Evolutionary conservation across 1,140 invertebrate species (phyloP).

Genomic region (Araneus ventricosus): DNA sequence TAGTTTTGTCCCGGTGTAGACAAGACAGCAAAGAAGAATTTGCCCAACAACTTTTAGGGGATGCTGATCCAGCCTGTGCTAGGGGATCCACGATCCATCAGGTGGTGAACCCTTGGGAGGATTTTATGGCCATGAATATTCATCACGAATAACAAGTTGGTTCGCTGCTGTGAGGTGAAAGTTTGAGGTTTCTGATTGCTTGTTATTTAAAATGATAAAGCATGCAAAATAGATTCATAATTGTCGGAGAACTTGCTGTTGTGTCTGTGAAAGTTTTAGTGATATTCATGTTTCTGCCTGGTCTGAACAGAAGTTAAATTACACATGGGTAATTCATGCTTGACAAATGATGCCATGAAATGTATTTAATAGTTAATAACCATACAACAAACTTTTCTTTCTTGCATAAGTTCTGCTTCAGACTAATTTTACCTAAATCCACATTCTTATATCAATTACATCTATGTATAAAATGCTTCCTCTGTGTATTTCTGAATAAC

Average conservation of each 20-base stretch:
- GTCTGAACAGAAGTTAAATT: too few species aligned
- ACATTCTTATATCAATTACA: too few species aligned
- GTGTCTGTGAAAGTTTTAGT: background rate
- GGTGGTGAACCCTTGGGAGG: background rate
- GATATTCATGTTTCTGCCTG: background rate
- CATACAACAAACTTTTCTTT: too few species aligned
- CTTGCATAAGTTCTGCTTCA: too few species aligned
- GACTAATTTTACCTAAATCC: too few species aligned
- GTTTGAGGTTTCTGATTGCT: background rate
- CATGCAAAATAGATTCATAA: background rate
- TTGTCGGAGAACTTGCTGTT: background rate
- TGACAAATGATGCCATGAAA: too few species aligned
- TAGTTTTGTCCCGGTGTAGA: background rate
- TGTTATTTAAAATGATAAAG: background rate
- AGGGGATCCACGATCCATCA: background rate
- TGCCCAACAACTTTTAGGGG: background rate
- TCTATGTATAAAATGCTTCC: too few species aligned
- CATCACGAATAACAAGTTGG: background rate
- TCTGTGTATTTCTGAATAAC: too few species aligned
- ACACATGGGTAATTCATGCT: too few species aligned
- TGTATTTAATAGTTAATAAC: too few species aligned
- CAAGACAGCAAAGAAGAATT: background rate
- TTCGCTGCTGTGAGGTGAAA: background rate
- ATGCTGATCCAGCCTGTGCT: background rate
- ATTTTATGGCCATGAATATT: slow-evolving; percentile 11